Conservation (phyloP, 2,113 vertebrate species). For the Eulacestoma nigropectus region DNA sequence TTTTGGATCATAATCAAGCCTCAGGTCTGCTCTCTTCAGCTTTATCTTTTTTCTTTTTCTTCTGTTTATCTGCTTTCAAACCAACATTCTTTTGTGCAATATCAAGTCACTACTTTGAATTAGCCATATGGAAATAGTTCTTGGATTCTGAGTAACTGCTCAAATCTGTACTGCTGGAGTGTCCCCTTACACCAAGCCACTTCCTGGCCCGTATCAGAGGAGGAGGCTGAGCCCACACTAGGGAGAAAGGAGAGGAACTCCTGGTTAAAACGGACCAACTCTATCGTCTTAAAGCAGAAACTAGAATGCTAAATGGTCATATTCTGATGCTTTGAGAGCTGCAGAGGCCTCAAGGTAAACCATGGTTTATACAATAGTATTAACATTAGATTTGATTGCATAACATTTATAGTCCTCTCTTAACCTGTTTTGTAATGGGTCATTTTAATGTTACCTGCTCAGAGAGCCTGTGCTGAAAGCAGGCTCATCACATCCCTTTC, state of each 20-base stretch:
- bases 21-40: neutral
- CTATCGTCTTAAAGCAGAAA: neutral
- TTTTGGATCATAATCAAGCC: neutral
- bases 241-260: neutral
- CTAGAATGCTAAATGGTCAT: neutral
- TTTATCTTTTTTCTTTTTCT: neutral
- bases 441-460: neutral
- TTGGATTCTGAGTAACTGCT: neutral
- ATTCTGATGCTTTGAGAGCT: neutral
- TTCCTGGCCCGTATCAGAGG: fast-evolving
- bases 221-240: neutral
- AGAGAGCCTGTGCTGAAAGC: neutral
- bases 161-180: neutral
- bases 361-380: neutral
- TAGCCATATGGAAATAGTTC: neutral
- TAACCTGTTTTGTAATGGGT: neutral
- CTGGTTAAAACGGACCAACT: neutral
- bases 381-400: neutral
- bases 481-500: neutral
- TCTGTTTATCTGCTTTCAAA: neutral
- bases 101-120: neutral
- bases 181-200: neutral
- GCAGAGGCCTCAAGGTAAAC: neutral
- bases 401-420: neutral
- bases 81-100: neutral